Evolutionary conservation across 2,888 invertebrate species (phyloP).

Genomic region (Notodonta dromedarius): DNA sequence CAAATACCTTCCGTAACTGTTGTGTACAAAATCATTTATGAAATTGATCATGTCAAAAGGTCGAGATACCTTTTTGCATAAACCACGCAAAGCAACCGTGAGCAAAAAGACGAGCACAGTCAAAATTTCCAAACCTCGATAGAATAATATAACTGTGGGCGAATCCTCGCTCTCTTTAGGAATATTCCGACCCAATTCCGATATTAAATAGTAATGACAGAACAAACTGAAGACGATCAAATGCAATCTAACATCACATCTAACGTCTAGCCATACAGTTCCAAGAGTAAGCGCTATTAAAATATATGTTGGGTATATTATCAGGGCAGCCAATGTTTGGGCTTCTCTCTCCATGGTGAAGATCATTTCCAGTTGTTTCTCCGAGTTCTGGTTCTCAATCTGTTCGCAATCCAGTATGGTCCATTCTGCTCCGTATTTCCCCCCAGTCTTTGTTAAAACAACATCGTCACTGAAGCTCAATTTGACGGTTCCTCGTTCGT

Average conservation of each 20-base stretch:
- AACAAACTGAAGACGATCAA: constrained; percentile 48
- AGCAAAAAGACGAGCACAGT: constrained; percentile 37
- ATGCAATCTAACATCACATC: constrained; percentile 35
- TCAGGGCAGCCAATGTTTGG: constrained; percentile 39
- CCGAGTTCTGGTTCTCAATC: constrained; percentile 21
- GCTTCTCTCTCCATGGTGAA: constrained; percentile 55
- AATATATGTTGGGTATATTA: constrained; percentile 49
- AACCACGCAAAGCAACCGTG: constrained; percentile 37
- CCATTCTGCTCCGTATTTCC: constrained; percentile 53
- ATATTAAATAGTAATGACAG: constrained; percentile 46
- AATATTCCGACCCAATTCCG: constrained; percentile 34
- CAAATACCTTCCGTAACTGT: constrained; percentile 29
- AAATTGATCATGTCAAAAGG: constrained; percentile 38
- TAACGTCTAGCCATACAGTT: constrained; percentile 44
- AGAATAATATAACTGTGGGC: constrained; percentile 52
- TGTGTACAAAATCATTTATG: constrained; percentile 39
- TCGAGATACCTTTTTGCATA: constrained; percentile 29
- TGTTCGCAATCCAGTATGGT: constrained; percentile 47
- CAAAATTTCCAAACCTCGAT: constrained; percentile 46
- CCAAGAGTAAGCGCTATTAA: constrained; percentile 43
- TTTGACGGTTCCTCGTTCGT: constrained; percentile 15
- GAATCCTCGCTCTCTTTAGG: constrained; percentile 41
- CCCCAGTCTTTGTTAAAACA: constrained; percentile 33
- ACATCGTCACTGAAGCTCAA: constrained; percentile 23
- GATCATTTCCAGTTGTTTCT: constrained; percentile 38